Evolutionary conservation across 2,888 invertebrate genomes (phyloP), one percentile per base, ranked within the genome.

Genomic region (Atethmia centrago): DNA sequence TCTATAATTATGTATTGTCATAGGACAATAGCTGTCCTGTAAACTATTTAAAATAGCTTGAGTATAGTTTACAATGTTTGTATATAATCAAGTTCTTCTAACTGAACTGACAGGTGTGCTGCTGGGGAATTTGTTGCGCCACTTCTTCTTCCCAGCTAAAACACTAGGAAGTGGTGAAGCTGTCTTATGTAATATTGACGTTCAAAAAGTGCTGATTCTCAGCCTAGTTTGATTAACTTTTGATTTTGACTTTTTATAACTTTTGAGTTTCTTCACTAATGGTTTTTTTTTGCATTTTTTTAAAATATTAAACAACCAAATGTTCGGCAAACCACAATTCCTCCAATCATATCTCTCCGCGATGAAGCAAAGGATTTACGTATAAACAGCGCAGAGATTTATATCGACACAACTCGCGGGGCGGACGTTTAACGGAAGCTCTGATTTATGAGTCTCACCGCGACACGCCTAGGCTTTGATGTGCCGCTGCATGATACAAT

Each of bases 401-500:
- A 85, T 80, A 77, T 78, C 59, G 63, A 63, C 79, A 62, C 59
- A 71, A 87, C 72, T 83, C 73, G 65, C 71, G 63, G 74, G 79
- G 67, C 74, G 84, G 88, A 77, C 88, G 79, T 85, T 90, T 81
- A 85, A 79, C 84, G 84, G 86, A 88, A 88, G 79, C 70, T 31
- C 83, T 83, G 85, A 82, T 91, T 90, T 89, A 90, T 84, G 85
- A 88, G 82, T 87, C 85, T 72, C 79, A 85, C 88, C 77, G 88
- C 74, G 77, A 79, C 88, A 79, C 81, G 81, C 84, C 80, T 77
- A 56, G 67, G 65, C 87, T 85, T 87, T 87, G 86, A 85, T 81
- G 83, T 85, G 78, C 70, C 69, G 81, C 79, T 85, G 87, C 88
- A 88, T 84, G 85, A 86, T 89, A 84, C 89, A 90, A 92, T 92